These are phyloP conservation scores for Neodiprion virginianus DNA, from an alignment of 1,140 invertebrate genomes.

Conservation along the genomic window DNA sequence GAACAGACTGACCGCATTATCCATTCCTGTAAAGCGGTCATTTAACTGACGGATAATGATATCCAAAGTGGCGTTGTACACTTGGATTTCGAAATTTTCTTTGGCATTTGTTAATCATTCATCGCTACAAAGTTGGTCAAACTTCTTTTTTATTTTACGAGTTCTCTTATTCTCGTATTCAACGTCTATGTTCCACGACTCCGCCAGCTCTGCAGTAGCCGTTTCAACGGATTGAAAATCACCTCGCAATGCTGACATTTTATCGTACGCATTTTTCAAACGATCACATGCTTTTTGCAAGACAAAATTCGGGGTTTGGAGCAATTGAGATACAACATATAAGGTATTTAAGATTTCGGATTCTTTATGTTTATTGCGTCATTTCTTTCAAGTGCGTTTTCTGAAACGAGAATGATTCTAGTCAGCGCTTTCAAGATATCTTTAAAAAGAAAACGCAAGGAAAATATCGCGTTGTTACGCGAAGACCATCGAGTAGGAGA, in stretches of 20 bases:
- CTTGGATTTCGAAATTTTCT: neutral
- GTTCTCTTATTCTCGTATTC: neutral
- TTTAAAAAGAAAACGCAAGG: neutral
- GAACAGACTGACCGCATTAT: no score
- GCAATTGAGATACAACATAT: neutral
- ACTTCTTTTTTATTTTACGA: neutral
- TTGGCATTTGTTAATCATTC: neutral
- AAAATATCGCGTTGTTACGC: neutral
- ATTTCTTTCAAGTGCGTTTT: constrained; percentile 1
- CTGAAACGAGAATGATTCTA: neutral
- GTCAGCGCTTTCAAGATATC: neutral
- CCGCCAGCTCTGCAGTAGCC: neutral
- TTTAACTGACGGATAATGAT: neutral
- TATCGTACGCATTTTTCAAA: neutral
- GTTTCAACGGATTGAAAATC: neutral
- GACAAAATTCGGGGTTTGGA: neutral
- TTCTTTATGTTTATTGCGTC: neutral
- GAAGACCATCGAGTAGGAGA: neutral
- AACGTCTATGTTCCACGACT: neutral
- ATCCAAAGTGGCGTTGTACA: neutral
- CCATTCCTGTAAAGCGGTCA: neutral
- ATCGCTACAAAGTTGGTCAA: neutral
- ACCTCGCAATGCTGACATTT: neutral
- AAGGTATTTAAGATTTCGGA: neutral
- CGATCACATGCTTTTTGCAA: neutral